Evolutionary conservation across 2,797 vertebrate genomes (phyloP).

Genomic region (Falco cherrug): DNA sequence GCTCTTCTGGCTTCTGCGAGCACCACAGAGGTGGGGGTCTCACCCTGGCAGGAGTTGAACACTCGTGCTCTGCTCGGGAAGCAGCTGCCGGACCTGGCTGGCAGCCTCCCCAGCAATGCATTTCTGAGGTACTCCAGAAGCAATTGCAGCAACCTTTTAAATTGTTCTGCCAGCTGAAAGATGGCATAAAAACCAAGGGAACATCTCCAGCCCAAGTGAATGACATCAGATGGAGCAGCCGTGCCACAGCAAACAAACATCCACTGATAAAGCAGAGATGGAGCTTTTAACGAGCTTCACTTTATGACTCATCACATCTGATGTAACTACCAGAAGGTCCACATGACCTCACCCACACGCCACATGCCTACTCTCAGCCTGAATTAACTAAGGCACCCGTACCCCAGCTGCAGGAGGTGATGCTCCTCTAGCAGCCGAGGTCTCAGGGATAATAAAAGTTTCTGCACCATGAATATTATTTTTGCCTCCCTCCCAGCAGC

Average conservation of each 20-base stretch:
- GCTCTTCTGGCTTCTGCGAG: neutral
- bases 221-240: neutral
- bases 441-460: neutral
- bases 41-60: neutral
- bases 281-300: neutral
- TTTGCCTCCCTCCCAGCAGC: neutral
- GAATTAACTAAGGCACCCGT: fast-evolving
- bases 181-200: neutral
- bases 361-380: neutral
- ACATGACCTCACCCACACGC: neutral
- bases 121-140: neutral
- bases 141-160: neutral
- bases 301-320: neutral
- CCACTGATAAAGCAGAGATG: neutral
- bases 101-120: neutral
- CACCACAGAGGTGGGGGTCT: neutral
- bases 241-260: neutral
- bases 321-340: neutral
- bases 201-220: neutral
- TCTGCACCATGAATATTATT: fast-evolving
- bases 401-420: neutral
- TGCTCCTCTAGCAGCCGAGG: neutral
- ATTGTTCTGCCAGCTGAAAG: neutral
- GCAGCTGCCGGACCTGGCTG: neutral
- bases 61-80: neutral